These are phyloP conservation scores for Diogma glabrata DNA, from an alignment of 2,888 invertebrate genomes.

Conservation along the genomic window DNA sequence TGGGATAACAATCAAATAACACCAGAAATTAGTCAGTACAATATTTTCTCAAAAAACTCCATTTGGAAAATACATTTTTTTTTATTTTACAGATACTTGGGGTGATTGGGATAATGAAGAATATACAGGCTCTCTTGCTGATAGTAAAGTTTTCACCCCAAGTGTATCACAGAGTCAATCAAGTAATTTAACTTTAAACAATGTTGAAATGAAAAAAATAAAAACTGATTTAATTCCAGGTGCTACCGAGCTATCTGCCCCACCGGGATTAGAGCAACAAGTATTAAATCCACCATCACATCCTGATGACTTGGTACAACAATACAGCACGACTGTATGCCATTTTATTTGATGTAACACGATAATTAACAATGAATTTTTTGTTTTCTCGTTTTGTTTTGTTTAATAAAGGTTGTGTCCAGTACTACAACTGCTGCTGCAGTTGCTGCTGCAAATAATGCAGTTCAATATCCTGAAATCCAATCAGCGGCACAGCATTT, in stretches of 20 bases:
- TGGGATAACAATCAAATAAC: constrained; percentile 41
- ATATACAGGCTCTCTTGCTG: constrained; percentile 87
- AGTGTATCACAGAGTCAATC: constrained; percentile 39
- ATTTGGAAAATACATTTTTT: not conserved
- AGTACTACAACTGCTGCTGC: constrained; percentile 27
- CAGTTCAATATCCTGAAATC: constrained; percentile 30
- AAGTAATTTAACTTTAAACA: not conserved
- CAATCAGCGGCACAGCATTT: constrained; percentile 33
- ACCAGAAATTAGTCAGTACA: constrained; percentile 31
- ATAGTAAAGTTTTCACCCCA: constrained; percentile 85
- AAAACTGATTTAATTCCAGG: constrained; percentile 2
- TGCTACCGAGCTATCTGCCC: constrained; percentile 33
- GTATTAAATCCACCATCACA: constrained; percentile 29
- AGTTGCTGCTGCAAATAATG: constrained; percentile 21
- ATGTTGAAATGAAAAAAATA: not conserved
- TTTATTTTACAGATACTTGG: constrained; percentile 37
- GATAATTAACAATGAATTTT: constrained; percentile 6
- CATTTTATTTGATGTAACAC: constrained; percentile 7
- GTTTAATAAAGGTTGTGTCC: constrained; percentile 20
- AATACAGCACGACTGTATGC: constrained; percentile 24
- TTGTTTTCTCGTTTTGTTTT: constrained; percentile 3
- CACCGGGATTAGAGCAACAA: constrained; percentile 38
- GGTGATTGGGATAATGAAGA: constrained; percentile 85
- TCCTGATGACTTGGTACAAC: constrained; percentile 26
- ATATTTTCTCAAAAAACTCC: not conserved